Conservation (phyloP, 1,140 invertebrate genomes). For the Danaus plexippus region DNA sequence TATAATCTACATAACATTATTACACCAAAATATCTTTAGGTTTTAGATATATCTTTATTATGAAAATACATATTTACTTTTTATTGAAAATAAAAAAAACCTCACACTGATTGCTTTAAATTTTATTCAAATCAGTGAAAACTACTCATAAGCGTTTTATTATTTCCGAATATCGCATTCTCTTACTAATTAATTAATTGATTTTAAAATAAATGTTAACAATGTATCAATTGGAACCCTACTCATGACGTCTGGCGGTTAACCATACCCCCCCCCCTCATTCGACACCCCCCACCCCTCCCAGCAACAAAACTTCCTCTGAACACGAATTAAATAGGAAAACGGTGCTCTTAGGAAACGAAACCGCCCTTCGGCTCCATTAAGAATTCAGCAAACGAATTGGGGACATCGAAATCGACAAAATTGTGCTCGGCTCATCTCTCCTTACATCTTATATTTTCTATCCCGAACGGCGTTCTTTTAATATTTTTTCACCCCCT, state of each 20-base stretch:
- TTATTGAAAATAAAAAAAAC: no score
- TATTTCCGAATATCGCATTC: no score
- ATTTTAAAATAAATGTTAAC: constrained; percentile 4
- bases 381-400: constrained; percentile 66
- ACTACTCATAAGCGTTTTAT: no score
- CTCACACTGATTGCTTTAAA: no score
- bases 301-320: neutral
- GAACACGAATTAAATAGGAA: constrained; percentile 59
- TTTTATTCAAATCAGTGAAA: no score
- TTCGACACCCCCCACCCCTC: constrained; percentile 3
- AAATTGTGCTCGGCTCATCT: constrained; percentile 65
- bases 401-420: constrained; percentile 64
- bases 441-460: constrained; percentile 61
- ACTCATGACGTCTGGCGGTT: constrained; percentile 33
- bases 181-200: constrained; percentile 1
- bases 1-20: no score
- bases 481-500: constrained; percentile 39
- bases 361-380: constrained; percentile 46
- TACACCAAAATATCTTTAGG: no score
- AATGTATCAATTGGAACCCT: constrained; percentile 47
- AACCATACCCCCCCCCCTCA: constrained; percentile 15
- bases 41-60: no score
- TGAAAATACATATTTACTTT: no score
- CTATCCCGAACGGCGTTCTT: constrained; percentile 48
- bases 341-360: constrained; percentile 47